phyloP scores from a whole-genome alignment of 2,113 vertebrate genomes.

The Accipiter cooperii region DNA sequence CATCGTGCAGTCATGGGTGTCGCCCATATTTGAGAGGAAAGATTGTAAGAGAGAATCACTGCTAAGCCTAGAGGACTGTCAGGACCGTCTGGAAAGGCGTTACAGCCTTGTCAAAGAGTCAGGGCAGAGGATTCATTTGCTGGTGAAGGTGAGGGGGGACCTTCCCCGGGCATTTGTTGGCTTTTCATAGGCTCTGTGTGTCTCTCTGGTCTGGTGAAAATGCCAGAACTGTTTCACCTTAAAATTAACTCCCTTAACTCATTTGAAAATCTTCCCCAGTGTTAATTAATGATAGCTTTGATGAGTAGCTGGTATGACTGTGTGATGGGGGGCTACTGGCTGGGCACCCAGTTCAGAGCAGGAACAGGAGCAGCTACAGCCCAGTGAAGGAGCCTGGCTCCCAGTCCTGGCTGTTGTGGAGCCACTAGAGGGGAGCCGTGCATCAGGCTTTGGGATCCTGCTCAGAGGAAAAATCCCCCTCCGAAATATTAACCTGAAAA shows the following conservation, averaged over 20 bases:
- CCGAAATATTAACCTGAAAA: background rate
- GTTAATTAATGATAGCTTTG: background rate
- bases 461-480: background rate
- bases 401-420: background rate
- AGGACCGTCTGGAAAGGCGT: constrained; percentile 72
- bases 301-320: background rate
- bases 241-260: background rate
- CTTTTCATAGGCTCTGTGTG: background rate
- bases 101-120: constrained; percentile 73
- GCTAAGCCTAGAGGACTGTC: constrained; percentile 81
- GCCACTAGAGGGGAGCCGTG: constrained; percentile 48
- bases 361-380: background rate
- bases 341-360: background rate
- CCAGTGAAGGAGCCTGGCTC: background rate
- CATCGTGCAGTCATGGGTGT: constrained; percentile 77
- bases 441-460: background rate
- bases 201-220: background rate
- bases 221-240: background rate
- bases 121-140: constrained; percentile 81
- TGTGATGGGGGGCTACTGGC: background rate
- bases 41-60: constrained; percentile 82
- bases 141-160: constrained; percentile 77
- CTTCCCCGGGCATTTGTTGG: background rate
- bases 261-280: rapidly evolving
- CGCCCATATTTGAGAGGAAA: constrained; percentile 82